Conservation (phyloP, 2,888 invertebrate species). For the Silvanus unidentatus region DNA sequence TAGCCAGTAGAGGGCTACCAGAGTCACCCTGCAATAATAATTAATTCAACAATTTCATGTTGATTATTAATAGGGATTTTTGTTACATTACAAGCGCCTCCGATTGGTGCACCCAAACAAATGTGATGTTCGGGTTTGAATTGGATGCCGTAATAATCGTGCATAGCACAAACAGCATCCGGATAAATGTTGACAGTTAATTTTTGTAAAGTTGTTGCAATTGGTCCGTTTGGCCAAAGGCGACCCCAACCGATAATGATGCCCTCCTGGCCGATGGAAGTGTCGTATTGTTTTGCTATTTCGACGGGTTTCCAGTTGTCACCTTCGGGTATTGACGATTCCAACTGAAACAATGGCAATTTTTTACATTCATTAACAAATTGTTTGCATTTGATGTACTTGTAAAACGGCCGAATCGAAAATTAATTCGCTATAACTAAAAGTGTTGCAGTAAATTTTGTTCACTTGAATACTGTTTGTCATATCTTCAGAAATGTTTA, state of each 20-base stretch:
- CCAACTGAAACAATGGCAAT: constrained; percentile 7
- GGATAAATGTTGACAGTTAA: constrained; percentile 7
- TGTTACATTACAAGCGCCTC: constrained; percentile 17
- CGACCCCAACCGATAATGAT: constrained; percentile 13
- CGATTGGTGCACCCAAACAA: constrained; percentile 14
- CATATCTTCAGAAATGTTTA: constrained; percentile 7
- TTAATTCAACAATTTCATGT: background rate
- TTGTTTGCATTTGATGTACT: constrained; percentile 11
- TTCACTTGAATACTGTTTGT: constrained; percentile 11
- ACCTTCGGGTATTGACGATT: constrained; percentile 9
- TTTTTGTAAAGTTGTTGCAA: constrained; percentile 11
- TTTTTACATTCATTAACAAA: background rate
- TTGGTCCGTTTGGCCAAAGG: constrained; percentile 7
- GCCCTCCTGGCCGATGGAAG: constrained; percentile 1
- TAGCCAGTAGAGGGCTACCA: constrained; percentile 12
- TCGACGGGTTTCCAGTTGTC: constrained; percentile 12
- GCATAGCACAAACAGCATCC: constrained; percentile 7
- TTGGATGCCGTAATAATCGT: no score
- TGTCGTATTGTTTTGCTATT: constrained; percentile 8
- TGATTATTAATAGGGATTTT: no score
- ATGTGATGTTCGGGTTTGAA: constrained; percentile 11
- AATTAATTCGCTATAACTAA: constrained; percentile 4
- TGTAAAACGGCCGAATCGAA: constrained; percentile 16
- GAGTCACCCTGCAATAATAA: constrained; percentile 17
- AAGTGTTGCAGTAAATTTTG: constrained; percentile 9